These are phyloP conservation scores for Oncorhynchus tshawytscha DNA, from an alignment of 2,113 vertebrate genomes.

Conservation along the genomic window DNA sequence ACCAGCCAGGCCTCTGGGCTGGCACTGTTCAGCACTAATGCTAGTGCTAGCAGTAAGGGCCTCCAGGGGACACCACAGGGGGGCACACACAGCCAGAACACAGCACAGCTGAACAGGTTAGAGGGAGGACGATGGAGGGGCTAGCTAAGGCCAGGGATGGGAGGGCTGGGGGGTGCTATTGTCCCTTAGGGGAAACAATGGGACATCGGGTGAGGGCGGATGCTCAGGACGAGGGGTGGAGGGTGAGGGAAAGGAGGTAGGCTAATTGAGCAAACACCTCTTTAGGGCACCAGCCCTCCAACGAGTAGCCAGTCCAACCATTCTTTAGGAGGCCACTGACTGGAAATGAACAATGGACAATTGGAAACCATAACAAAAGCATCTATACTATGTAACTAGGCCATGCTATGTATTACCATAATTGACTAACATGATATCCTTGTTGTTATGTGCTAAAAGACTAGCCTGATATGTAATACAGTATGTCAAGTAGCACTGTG, in stretches of 20 bases:
- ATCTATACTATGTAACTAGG: background rate
- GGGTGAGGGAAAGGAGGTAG: slow-evolving; percentile 7
- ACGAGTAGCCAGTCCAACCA: too few relatives aligned
- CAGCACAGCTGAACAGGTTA: slow-evolving; percentile 45
- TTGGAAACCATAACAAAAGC: background rate
- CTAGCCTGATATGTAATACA: slow-evolving; percentile 24
- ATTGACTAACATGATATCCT: background rate
- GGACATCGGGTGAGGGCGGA: background rate
- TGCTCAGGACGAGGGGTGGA: slow-evolving; percentile 2
- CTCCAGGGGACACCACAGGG: slow-evolving; percentile 38
- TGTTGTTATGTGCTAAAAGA: slow-evolving; percentile 4
- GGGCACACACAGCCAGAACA: slow-evolving; percentile 20
- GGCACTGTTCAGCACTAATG: slow-evolving; percentile 35
- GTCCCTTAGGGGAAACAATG: background rate
- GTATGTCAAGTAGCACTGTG: slow-evolving; percentile 17
- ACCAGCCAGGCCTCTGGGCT: slow-evolving; percentile 49
- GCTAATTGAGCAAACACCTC: background rate
- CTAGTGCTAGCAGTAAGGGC: slow-evolving; percentile 40
- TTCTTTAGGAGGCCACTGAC: too few relatives aligned
- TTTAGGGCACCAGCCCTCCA: background rate
- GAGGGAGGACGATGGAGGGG: background rate
- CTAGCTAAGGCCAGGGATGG: background rate
- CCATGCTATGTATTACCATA: background rate
- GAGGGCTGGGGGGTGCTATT: background rate
- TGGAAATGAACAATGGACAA: background rate